Evolutionary conservation across 1,140 invertebrate species (phyloP).

Genomic region (Ganaspis sp.): DNA sequence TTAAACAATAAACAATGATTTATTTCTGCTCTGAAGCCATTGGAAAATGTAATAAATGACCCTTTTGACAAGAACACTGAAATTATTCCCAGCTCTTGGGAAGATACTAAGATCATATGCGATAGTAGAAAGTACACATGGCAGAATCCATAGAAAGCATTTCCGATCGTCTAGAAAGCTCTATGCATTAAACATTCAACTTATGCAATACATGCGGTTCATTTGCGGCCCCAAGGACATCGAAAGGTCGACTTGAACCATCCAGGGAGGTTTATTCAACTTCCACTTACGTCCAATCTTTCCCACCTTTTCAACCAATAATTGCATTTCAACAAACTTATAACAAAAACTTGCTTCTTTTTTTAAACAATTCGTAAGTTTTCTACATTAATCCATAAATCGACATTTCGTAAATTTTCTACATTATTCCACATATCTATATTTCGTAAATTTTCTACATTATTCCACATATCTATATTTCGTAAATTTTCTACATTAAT

Average conservation of each 20-base stretch:
- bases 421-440: too few species aligned
- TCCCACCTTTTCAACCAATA: background rate
- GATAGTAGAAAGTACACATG: slow-evolving; percentile 27
- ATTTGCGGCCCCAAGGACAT: slow-evolving; percentile 3
- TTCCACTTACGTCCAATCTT: background rate
- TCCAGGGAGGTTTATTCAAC: background rate
- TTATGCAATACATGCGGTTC: background rate
- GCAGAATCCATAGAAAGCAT: background rate
- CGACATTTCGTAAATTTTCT: too few species aligned
- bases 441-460: too few species aligned
- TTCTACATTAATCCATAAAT: too few species aligned
- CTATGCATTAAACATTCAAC: background rate
- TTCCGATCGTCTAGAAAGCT: slow-evolving; percentile 25
- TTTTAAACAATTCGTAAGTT: too few species aligned
- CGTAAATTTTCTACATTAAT: too few species aligned
- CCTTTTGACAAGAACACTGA: slow-evolving; percentile 22
- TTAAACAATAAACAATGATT: slow-evolving; percentile 2
- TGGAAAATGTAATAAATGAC: slow-evolving; percentile 11
- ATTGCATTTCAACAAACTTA: too few species aligned
- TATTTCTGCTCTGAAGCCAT: slow-evolving; percentile 3
- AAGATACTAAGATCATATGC: slow-evolving; percentile 3
- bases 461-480: too few species aligned
- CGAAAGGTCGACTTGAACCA: background rate
- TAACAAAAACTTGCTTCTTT: too few species aligned
- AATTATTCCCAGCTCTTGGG: slow-evolving; percentile 24